Evolutionary conservation across 2,888 invertebrate species (phyloP).

Genomic region (Tipula unca): DNA sequence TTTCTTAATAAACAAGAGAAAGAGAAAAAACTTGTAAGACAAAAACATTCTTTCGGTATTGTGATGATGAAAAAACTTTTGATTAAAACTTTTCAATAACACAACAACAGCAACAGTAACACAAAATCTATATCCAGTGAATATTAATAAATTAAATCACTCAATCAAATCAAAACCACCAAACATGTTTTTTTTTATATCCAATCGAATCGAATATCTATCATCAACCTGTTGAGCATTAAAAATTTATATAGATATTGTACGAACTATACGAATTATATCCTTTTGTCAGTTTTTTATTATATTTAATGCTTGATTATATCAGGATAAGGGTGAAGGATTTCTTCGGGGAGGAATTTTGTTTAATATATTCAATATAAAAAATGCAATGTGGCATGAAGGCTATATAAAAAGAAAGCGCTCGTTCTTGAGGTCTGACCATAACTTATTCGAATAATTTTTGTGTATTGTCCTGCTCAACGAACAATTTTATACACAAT

Average conservation of each 20-base stretch:
- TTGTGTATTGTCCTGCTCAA: too few species aligned
- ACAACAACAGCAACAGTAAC: neutral
- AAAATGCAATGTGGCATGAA: too few species aligned
- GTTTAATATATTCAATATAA: neutral
- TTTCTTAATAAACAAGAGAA: neutral
- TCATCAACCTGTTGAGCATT: neutral
- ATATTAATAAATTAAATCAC: constrained; percentile 8
- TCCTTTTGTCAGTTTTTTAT: neutral
- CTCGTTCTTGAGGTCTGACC: too few species aligned
- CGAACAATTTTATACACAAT: too few species aligned
- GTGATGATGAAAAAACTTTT: constrained; percentile 2
- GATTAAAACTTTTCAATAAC: neutral
- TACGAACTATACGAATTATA: neutral
- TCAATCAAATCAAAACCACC: neutral
- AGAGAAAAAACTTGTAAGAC: neutral
- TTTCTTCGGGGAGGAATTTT: neutral
- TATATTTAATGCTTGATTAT: neutral
- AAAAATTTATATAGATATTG: neutral
- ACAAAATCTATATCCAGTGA: neutral
- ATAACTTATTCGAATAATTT: too few species aligned
- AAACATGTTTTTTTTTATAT: neutral
- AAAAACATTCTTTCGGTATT: neutral
- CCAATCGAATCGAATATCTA: neutral
- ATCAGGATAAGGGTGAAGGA: neutral
- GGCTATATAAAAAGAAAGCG: too few species aligned